Percentiles rank a stretch among this genome's conserved stretches.
Conservation (phyloP, 2,113 vertebrate genomes). For the Pachypanchax playfairii region DNA sequence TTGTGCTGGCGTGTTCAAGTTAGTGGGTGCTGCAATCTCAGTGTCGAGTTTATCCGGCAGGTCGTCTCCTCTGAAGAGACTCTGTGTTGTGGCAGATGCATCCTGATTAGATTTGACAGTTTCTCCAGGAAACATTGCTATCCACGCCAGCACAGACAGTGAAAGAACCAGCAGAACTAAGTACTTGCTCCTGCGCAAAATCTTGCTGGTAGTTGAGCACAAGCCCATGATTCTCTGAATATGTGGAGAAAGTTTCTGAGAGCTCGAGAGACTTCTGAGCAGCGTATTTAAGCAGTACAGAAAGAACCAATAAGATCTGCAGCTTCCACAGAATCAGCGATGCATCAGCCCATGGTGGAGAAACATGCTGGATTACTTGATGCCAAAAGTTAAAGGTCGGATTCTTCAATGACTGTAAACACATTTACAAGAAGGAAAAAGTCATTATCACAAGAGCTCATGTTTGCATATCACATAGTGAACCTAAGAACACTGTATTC, state of each 20-base stretch:
- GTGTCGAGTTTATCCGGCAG: slow-evolving; percentile 25
- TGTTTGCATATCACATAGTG: too few relatives aligned
- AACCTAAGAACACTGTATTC: too few relatives aligned
- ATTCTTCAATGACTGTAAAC: slow-evolving; percentile 24
- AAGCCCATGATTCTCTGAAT: slow-evolving; percentile 78
- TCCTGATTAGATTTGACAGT: slow-evolving; percentile 51
- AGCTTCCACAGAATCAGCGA: slow-evolving; percentile 15
- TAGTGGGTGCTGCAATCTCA: slow-evolving; percentile 13
- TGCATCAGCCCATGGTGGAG: slow-evolving; percentile 38
- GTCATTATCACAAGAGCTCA: too few relatives aligned
- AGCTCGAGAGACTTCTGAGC: slow-evolving; percentile 22
- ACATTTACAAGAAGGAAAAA: slow-evolving; percentile 18
- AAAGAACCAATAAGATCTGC: too few relatives aligned
- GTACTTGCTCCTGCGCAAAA: slow-evolving; percentile 79
- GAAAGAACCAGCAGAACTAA: slow-evolving; percentile 81
- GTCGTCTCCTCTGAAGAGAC: slow-evolving; percentile 15
- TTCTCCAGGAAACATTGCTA: slow-evolving; percentile 75
- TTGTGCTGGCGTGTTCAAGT: slow-evolving; percentile 45
- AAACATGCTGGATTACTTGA: slow-evolving; percentile 23
- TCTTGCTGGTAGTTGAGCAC: slow-evolving; percentile 61
- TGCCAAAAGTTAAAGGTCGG: slow-evolving; percentile 6
- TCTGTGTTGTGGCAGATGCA: slow-evolving; percentile 42
- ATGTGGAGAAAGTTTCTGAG: neutral
- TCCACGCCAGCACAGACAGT: slow-evolving; percentile 83
- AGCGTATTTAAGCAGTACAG: neutral